These are phyloP conservation scores for Cladopsammia gracilis DNA, from an alignment of 64 coral and sea anemone species.

Conservation along the genomic window DNA sequence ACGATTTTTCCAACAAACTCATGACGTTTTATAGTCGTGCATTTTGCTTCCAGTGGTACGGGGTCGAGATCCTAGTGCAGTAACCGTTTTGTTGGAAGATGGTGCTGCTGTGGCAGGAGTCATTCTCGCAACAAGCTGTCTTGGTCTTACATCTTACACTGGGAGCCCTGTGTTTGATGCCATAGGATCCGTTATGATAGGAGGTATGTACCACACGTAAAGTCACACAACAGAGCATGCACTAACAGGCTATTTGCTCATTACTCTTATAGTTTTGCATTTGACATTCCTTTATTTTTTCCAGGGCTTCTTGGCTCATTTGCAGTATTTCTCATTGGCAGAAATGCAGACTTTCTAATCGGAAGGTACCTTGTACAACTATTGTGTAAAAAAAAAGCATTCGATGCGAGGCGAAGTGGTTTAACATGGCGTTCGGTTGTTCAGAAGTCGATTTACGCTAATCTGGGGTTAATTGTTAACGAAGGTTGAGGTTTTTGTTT, in stretches of 20 bases:
- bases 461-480: no score
- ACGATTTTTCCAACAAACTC: no score
- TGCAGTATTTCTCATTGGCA: slow-evolving; percentile 90
- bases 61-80: slow-evolving; percentile 93
- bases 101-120: slow-evolving; percentile 96
- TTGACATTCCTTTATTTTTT: background rate
- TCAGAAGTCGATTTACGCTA: no score
- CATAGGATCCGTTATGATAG: slow-evolving; percentile 92
- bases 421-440: no score
- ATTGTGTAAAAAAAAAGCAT: no score
- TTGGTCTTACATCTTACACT: slow-evolving; percentile 93
- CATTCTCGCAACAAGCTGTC: slow-evolving; percentile 82
- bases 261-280: background rate
- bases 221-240: background rate
- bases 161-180: slow-evolving; percentile 95
- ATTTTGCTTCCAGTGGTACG: slow-evolving; percentile 74
- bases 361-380: slow-evolving; percentile 81
- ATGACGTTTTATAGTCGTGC: no score
- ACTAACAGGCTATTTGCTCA: background rate
- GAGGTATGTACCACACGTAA: slow-evolving; percentile 58
- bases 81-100: slow-evolving; percentile 91
- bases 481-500: no score
- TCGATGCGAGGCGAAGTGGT: no score
- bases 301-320: slow-evolving; percentile 89
- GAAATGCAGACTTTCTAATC: slow-evolving; percentile 98